phyloP scores from a whole-genome alignment of 1,140 invertebrate species.

The Cydia pomonella region DNA sequence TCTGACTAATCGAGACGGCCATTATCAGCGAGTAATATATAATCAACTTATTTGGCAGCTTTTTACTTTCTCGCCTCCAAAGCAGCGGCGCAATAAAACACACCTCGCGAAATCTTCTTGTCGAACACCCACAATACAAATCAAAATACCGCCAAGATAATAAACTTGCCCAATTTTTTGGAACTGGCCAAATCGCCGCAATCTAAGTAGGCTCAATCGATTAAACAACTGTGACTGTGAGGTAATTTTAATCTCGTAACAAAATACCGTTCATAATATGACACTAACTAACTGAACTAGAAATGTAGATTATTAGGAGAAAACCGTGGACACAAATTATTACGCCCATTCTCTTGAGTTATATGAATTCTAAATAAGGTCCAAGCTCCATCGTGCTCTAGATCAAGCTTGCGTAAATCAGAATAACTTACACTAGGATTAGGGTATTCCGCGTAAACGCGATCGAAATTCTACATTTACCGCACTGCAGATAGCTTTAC shows the following conservation, averaged over 20 bases:
- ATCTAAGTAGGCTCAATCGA: slow-evolving; percentile 26
- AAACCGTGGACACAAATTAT: slow-evolving; percentile 28
- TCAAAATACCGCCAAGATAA: not conserved
- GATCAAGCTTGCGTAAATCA: slow-evolving; percentile 18
- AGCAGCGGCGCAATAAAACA: slow-evolving; percentile 5
- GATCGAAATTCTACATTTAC: slow-evolving; percentile 3
- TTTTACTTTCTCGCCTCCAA: slow-evolving; percentile 2
- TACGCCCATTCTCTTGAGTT: slow-evolving; percentile 24
- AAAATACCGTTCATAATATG: slow-evolving; percentile 19
- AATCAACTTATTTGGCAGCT: slow-evolving; percentile 14
- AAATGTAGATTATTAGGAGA: slow-evolving; percentile 23
- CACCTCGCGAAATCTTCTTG: not conserved
- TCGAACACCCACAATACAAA: slow-evolving; percentile 15
- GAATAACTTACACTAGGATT: not conserved
- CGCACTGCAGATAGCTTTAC: slow-evolving; percentile 8
- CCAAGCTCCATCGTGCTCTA: not conserved
- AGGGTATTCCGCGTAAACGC: not conserved
- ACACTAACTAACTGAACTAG: not conserved
- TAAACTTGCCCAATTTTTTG: not conserved
- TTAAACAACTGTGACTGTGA: slow-evolving; percentile 17
- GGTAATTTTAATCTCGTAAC: slow-evolving; percentile 16
- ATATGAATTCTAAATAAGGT: slow-evolving; percentile 28
- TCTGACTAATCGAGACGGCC: slow-evolving; percentile 3
- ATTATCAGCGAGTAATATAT: not conserved
- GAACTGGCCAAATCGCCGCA: slow-evolving; percentile 15